A percentile compares a stretch with the other conserved stretches of the same genome.
Evolutionary conservation across 2,888 invertebrate genomes (phyloP).

Genomic region (Andrena flavipes): DNA sequence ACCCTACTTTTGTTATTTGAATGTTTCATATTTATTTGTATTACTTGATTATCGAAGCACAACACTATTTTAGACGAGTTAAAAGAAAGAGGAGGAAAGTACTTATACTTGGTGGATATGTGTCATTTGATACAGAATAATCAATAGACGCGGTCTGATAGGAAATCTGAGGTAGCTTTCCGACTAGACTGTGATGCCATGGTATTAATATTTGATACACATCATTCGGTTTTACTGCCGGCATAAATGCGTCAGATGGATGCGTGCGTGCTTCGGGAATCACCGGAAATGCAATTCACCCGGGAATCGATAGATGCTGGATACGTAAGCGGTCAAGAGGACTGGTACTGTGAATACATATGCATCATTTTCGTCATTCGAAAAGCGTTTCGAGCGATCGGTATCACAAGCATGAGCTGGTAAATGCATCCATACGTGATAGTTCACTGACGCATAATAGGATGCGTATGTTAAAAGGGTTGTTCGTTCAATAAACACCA

Average conservation of each 20-base stretch:
- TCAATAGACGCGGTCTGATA: slow-evolving; percentile 61
- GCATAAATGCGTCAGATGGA: slow-evolving; percentile 73
- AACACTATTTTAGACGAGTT: neutral
- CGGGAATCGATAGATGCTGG: slow-evolving; percentile 72
- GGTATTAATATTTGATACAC: slow-evolving; percentile 76
- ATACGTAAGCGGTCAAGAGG: slow-evolving; percentile 50
- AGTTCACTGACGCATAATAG: slow-evolving; percentile 57
- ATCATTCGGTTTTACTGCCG: slow-evolving; percentile 77
- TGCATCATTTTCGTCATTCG: slow-evolving; percentile 67
- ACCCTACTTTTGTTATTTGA: no score
- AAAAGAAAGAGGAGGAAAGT: slow-evolving; percentile 3
- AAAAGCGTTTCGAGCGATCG: slow-evolving; percentile 54
- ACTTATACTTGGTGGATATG: slow-evolving; percentile 49
- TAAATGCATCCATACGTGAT: slow-evolving; percentile 50
- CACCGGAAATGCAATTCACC: slow-evolving; percentile 77
- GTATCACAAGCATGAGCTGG: slow-evolving; percentile 41
- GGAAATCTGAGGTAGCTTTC: slow-evolving; percentile 62
- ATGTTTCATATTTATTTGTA: no score
- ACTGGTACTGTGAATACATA: slow-evolving; percentile 51
- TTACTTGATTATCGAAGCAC: neutral
- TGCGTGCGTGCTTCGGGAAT: slow-evolving; percentile 74
- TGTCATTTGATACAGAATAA: slow-evolving; percentile 55
- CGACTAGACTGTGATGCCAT: slow-evolving; percentile 51
- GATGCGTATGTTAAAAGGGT: slow-evolving; percentile 22
- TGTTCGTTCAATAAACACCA: slow-evolving; percentile 14